phyloP scores from a whole-genome alignment of 2,113 vertebrate species.

The Forbesichthys agassizii region DNA sequence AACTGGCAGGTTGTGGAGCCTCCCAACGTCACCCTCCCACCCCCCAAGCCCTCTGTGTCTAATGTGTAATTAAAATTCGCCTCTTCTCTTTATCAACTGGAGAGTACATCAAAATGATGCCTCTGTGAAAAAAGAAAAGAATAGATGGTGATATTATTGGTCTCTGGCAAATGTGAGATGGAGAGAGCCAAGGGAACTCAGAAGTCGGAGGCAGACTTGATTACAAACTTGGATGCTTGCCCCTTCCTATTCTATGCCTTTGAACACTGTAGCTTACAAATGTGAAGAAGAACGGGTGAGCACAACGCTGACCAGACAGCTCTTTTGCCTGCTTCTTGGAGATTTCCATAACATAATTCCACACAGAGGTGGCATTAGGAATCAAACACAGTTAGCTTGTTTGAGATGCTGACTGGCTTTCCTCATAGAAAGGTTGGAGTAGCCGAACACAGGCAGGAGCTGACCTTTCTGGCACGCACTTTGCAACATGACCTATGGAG shows the following conservation, averaged over 20 bases:
- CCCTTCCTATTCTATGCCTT: slow-evolving; percentile 30
- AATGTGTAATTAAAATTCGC: background rate
- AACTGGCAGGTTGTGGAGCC: too few species aligned
- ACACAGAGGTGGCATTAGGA: too few species aligned
- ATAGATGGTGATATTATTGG: slow-evolving; percentile 50
- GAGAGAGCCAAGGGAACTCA: slow-evolving; percentile 30
- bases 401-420: too few species aligned
- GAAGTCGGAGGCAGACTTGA: slow-evolving; percentile 46
- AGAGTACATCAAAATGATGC: slow-evolving; percentile 50
- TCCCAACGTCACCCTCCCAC: too few species aligned
- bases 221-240: slow-evolving; percentile 46
- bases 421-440: too few species aligned
- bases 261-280: slow-evolving; percentile 37
- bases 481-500: too few species aligned
- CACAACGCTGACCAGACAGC: slow-evolving; percentile 12
- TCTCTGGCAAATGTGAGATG: slow-evolving; percentile 38
- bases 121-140: slow-evolving; percentile 38
- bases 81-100: slow-evolving; percentile 23
- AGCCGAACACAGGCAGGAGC: too few species aligned
- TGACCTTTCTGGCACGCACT: too few species aligned
- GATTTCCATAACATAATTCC: too few species aligned
- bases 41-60: too few species aligned
- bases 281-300: slow-evolving; percentile 4
- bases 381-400: too few species aligned
- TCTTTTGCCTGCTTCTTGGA: background rate